Evolutionary conservation across 2,888 invertebrate genomes (phyloP), one percentile per base, ranked within the genome.

Genomic region (Andrena minutula): DNA sequence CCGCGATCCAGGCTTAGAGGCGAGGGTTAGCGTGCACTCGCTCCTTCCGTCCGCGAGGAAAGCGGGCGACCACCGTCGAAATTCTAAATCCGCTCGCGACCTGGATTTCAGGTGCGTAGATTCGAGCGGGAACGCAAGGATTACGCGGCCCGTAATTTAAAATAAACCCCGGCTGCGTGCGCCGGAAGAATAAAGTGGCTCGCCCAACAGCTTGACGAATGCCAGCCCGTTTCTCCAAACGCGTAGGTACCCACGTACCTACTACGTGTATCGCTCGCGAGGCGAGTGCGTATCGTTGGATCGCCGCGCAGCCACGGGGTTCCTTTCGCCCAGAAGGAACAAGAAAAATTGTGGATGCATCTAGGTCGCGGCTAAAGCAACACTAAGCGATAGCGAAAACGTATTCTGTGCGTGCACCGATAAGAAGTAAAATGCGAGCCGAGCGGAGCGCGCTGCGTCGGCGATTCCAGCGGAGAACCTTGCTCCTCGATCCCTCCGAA

Each of bases 351-450:
- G 86, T 82, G 85, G 86, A 87, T 88, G 90, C 91, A 92, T 92
- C 88, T 93, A 90, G 92, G 92, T 92, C 92, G 91, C 82, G 80
- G 83, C 79, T 83, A 89, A 87, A 69, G 88, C 86, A 89, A 90
- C 89, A 91, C 90, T 88, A 87, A 87, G 86, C 91, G 91, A 92
- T 91, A 92, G 91, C 84, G 88, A 88, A 88, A 91, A 88, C 87
- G 86, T 69, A 75, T 75, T 61, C 60, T 85, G 84, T 89, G 91
- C 91, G 91, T 91, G 91, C 75, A 83, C 83, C 89, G 91, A 92
- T 91, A 91, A 92, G 88, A 85, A 83, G 74, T 61, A 81, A 79
- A 84, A 79, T 68, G 76, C 56, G 63, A 66, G 56, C 35, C 49
- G 68, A 63, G 35, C 56, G 61, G 63, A 49, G 47, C 49, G 68